A percentile compares a stretch with the other conserved stretches of the same genome.
These are phyloP conservation scores for Synergus gifuensis DNA, from an alignment of 2,888 invertebrate species.

Conservation along the genomic window DNA sequence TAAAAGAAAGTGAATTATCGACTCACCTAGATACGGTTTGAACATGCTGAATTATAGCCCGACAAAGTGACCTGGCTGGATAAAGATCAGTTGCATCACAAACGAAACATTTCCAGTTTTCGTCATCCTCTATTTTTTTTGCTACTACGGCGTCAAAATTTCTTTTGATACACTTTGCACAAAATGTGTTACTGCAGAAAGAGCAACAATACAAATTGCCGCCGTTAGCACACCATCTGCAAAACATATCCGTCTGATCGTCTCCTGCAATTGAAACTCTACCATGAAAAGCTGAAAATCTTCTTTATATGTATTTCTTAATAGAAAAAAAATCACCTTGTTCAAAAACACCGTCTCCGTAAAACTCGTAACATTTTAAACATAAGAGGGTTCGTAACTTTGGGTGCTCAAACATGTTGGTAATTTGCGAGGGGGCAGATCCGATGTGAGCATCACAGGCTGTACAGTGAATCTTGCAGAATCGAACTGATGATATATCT, in stretches of 20 bases:
- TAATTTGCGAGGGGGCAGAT: slow-evolving; percentile 82
- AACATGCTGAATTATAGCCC: slow-evolving; percentile 84
- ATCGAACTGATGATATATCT: slow-evolving; percentile 82
- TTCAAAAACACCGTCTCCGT: slow-evolving; percentile 89
- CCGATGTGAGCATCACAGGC: slow-evolving; percentile 88
- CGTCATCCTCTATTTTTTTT: slow-evolving; percentile 86
- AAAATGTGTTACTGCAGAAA: slow-evolving; percentile 80
- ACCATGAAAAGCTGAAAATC: slow-evolving; percentile 15
- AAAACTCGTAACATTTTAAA: slow-evolving; percentile 86
- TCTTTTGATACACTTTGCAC: slow-evolving; percentile 86
- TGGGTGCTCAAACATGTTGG: slow-evolving; percentile 86
- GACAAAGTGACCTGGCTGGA: slow-evolving; percentile 84
- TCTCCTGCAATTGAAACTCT: slow-evolving; percentile 78
- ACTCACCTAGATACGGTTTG: slow-evolving; percentile 69
- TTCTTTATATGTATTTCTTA: slow-evolving; percentile 9
- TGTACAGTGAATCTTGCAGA: slow-evolving; percentile 85
- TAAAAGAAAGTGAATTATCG: slow-evolving; percentile 1
- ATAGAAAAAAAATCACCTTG: slow-evolving; percentile 79
- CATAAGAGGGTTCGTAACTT: slow-evolving; percentile 86
- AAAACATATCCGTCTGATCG: slow-evolving; percentile 90
- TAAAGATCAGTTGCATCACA: slow-evolving; percentile 85
- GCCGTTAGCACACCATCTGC: slow-evolving; percentile 91
- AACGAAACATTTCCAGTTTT: slow-evolving; percentile 90
- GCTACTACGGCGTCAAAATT: slow-evolving; percentile 85
- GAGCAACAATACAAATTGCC: slow-evolving; percentile 90